phyloP scores from a whole-genome alignment of 2,888 invertebrate genomes.

The Craniophora ligustri region DNA sequence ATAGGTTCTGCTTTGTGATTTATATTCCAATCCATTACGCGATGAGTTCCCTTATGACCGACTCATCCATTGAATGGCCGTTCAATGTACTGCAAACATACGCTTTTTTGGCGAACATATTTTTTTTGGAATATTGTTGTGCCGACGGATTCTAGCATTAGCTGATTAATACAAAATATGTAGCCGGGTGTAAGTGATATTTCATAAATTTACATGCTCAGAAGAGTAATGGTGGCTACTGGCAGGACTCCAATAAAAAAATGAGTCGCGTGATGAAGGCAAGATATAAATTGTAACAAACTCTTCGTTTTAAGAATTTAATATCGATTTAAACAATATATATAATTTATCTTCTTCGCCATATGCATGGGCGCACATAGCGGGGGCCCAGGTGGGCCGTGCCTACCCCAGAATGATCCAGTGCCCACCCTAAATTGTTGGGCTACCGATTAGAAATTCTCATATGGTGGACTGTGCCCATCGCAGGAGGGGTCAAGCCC shows the following conservation, averaged over 20 bases:
- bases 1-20: conserved; percentile 2
- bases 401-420: no score
- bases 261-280: background rate
- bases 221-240: background rate
- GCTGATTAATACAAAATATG: conserved; percentile 7
- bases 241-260: background rate
- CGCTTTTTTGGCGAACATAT: background rate
- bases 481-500: no score
- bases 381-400: no score
- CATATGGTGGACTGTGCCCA: no score
- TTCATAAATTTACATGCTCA: background rate
- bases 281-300: background rate
- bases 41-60: conserved; percentile 8
- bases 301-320: background rate
- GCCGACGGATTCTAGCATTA: background rate
- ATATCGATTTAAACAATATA: no score
- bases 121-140: background rate
- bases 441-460: no score
- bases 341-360: no score
- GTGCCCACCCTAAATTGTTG: no score
- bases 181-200: background rate
- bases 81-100: conserved; percentile 11
- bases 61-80: background rate
- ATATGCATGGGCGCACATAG: no score
- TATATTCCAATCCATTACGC: conserved; percentile 18